Percentiles rank a stretch among this genome's conserved stretches.
Conservation (phyloP, 35 echinoderm and acorn worm species). For the Anneissia japonica region DNA sequence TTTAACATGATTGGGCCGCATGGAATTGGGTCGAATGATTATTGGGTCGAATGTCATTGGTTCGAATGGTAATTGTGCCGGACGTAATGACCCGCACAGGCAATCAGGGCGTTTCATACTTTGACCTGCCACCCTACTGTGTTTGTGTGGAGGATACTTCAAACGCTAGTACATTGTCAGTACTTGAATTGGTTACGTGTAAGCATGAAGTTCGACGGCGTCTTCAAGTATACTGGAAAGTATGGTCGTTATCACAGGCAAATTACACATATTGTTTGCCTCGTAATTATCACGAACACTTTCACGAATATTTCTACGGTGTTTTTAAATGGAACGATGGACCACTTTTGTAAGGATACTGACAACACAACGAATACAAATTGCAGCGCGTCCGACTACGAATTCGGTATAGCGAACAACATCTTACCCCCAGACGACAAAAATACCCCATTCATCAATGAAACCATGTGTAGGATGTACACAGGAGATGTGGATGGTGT, state of each 20-base stretch:
- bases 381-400: background rate
- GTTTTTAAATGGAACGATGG: background rate
- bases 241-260: background rate
- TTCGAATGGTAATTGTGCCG: no score
- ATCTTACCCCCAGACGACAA: background rate
- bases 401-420: background rate
- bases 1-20: no score
- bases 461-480: background rate
- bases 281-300: background rate
- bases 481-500: background rate
- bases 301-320: background rate
- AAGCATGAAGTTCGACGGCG: background rate
- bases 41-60: no score
- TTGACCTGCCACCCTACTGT: no score
- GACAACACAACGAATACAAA: background rate
- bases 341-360: background rate
- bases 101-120: no score
- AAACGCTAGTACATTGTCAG: no score
- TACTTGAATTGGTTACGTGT: no score
- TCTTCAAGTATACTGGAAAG: background rate
- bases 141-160: no score
- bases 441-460: background rate
- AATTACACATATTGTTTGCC: background rate
- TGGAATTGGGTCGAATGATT: no score
- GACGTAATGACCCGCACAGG: no score